Conservation (phyloP, 2,888 invertebrate species). For the Furcula furcula region DNA sequence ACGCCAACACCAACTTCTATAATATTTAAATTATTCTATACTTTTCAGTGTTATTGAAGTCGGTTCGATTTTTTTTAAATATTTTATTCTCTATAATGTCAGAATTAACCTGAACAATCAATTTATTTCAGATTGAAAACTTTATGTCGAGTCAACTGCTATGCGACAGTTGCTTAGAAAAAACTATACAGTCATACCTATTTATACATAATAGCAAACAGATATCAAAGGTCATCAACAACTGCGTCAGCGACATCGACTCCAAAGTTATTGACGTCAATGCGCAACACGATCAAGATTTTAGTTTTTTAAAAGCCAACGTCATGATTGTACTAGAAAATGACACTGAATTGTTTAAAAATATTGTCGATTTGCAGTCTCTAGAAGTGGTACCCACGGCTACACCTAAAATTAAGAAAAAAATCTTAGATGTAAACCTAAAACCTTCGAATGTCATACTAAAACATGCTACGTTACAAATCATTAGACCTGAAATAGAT, state of each 20-base stretch:
- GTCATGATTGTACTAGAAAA: constrained; percentile 51
- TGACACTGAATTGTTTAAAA: constrained; percentile 32
- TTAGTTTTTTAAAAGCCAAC: constrained; percentile 34
- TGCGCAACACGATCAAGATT: constrained; percentile 27
- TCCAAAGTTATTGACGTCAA: constrained; percentile 42
- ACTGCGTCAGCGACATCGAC: constrained; percentile 42
- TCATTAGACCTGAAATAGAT: too few species aligned
- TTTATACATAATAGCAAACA: constrained; percentile 50
- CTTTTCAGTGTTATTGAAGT: too few species aligned
- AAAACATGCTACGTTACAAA: constrained; percentile 1
- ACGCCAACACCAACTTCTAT: too few species aligned
- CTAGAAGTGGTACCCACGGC: constrained; percentile 30
- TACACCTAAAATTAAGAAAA: constrained; percentile 18
- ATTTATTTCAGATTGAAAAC: constrained; percentile 44
- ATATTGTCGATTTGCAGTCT: constrained; percentile 30
- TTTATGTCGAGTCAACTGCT: constrained; percentile 35
- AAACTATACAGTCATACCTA: constrained; percentile 43
- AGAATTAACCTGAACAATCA: too few species aligned
- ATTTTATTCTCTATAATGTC: too few species aligned
- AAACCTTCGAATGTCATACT: too few species aligned
- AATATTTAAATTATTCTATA: too few species aligned
- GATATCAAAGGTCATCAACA: constrained; percentile 37
- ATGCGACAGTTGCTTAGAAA: constrained; percentile 46
- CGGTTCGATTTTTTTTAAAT: too few species aligned
- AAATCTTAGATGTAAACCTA: not conserved